A percentile compares a stretch with the other conserved stretches of the same genome.
Evolutionary conservation across 2,888 invertebrate species (phyloP).

Genomic region (Chalcis sispes): DNA sequence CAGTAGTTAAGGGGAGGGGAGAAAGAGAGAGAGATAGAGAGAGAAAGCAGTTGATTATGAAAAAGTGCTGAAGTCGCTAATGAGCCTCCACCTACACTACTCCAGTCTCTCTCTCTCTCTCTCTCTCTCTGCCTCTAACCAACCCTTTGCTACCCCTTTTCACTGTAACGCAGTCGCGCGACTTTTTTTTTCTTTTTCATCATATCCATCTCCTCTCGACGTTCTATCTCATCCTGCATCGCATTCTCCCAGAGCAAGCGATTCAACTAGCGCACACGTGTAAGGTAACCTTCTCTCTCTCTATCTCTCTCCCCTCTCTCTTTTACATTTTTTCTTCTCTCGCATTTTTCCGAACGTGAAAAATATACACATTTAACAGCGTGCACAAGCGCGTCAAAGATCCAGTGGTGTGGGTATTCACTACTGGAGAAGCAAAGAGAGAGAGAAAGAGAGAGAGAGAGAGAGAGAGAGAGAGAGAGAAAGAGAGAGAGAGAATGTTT

Average conservation of each 20-base stretch:
- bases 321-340: background rate
- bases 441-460: no score
- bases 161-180: slow-evolving; percentile 2
- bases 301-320: slow-evolving; percentile 4
- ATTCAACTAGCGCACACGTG: background rate
- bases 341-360: slow-evolving; percentile 10
- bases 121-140: slow-evolving; percentile 1
- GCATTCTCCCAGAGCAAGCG: slow-evolving; percentile 21
- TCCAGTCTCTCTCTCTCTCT: slow-evolving; percentile 28
- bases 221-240: slow-evolving; percentile 8
- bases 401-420: background rate
- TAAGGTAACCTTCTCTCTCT: background rate
- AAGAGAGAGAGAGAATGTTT: no score
- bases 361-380: slow-evolving; percentile 26
- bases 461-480: no score
- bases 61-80: slow-evolving; percentile 59
- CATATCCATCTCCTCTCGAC: slow-evolving; percentile 43
- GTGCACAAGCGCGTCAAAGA: slow-evolving; percentile 18
- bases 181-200: slow-evolving; percentile 42
- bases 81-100: slow-evolving; percentile 49
- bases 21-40: slow-evolving; percentile 14
- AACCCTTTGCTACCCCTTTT: background rate
- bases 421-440: no score
- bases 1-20: background rate
- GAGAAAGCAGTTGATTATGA: slow-evolving; percentile 54